Percentiles rank a stretch among this genome's conserved stretches.
phyloP scores from a whole-genome alignment of 2,113 vertebrate species.

The Marcusenius ussheri region DNA sequence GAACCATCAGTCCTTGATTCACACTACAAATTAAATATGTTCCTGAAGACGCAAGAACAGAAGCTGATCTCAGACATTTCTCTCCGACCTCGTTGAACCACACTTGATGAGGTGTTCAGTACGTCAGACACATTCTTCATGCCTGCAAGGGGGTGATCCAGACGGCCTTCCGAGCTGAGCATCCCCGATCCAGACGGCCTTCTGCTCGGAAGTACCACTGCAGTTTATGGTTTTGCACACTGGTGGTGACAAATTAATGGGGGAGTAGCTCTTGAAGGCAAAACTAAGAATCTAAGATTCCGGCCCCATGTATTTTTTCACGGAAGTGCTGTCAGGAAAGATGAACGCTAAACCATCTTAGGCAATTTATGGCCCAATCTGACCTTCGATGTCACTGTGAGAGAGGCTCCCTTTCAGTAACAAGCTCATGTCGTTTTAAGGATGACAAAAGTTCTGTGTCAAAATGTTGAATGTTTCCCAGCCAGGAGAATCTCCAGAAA shows the following conservation, averaged over 20 bases:
- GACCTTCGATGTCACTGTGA: not conserved
- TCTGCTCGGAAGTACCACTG: not conserved
- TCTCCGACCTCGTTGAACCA: not conserved
- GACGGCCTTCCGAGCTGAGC: not conserved
- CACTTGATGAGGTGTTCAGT: not conserved
- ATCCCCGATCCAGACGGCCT: not conserved
- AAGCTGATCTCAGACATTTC: not conserved
- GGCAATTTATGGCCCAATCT: not conserved
- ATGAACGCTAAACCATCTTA: not conserved
- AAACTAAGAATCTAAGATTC: not conserved
- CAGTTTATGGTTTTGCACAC: not conserved
- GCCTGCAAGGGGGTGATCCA: not conserved
- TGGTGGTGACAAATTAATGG: not conserved
- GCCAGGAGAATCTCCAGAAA: not conserved
- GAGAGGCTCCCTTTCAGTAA: not conserved
- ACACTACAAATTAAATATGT: not conserved
- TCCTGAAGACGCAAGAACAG: not conserved
- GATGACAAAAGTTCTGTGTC: not conserved
- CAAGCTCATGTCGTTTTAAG: not conserved
- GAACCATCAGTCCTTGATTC: not conserved
- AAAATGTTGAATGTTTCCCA: not conserved
- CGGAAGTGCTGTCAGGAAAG: not conserved
- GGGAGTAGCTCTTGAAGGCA: not conserved
- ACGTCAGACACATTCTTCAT: not conserved
- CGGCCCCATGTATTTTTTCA: not conserved